These are phyloP conservation scores for Carpatolechia fugitivella DNA, from an alignment of 2,888 invertebrate genomes.

Conservation along the genomic window DNA sequence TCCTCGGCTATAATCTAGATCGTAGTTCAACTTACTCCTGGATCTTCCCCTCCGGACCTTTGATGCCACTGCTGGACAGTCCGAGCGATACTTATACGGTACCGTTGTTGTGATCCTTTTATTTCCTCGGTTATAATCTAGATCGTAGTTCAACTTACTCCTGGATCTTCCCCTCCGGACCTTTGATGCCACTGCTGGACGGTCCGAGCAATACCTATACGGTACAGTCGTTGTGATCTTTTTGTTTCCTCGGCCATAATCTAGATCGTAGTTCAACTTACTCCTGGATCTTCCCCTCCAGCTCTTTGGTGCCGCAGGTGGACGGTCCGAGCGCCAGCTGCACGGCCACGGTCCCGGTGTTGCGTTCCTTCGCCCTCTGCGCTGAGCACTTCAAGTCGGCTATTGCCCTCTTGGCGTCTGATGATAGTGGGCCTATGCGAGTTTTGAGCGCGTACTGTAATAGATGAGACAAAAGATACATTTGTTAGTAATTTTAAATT, in stretches of 20 bases:
- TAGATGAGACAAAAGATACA: background rate
- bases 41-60: slow-evolving; percentile 47
- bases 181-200: background rate
- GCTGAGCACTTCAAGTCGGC: slow-evolving; percentile 33
- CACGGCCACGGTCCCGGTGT: too few species aligned
- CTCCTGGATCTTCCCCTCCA: slow-evolving; percentile 44
- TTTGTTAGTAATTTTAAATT: background rate
- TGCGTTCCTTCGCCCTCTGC: background rate
- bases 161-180: slow-evolving; percentile 44
- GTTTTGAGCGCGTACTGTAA: slow-evolving; percentile 48
- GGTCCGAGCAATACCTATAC: too few species aligned
- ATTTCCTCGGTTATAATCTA: too few species aligned
- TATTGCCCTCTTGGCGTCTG: slow-evolving; percentile 40
- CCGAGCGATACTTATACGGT: too few species aligned
- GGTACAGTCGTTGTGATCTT: too few species aligned
- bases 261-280: background rate
- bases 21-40: background rate
- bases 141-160: background rate
- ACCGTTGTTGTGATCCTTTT: too few species aligned
- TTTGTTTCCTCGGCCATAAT: too few species aligned
- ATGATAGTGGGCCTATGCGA: slow-evolving; percentile 51
- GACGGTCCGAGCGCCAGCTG: too few species aligned
- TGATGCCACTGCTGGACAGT: too few species aligned
- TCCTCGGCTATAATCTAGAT: too few species aligned
- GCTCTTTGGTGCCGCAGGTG: background rate